Percentiles rank a stretch among this genome's conserved stretches.
Evolutionary conservation across 2,113 vertebrate species (phyloP).

Genomic region (Microtus pennsylvanicus): DNA sequence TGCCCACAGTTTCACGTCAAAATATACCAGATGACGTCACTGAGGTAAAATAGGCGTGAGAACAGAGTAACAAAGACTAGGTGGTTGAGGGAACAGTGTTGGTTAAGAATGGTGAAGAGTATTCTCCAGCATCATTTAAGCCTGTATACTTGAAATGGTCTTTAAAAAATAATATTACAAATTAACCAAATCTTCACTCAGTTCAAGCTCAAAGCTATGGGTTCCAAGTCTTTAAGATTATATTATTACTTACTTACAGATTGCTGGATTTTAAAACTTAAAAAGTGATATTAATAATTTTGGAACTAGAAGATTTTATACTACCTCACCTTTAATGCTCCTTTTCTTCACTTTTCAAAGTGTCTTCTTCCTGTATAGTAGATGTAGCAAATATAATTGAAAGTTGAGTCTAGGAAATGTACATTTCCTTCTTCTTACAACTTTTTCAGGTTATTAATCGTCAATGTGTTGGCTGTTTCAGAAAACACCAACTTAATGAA

Average conservation of each 20-base stretch:
- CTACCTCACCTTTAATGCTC: background rate
- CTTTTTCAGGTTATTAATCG: conserved; percentile 67
- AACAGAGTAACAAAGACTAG: background rate
- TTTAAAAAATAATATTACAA: conserved; percentile 33
- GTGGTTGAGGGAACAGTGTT: background rate
- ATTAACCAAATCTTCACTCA: background rate
- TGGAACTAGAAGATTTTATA: background rate
- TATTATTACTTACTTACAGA: background rate
- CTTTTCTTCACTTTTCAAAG: background rate
- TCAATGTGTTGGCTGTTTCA: conserved; percentile 50
- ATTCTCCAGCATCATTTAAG: conserved; percentile 24
- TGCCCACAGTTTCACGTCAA: background rate
- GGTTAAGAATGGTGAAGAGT: background rate
- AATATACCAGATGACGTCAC: background rate
- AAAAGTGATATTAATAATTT: conserved; percentile 16
- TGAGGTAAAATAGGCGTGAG: conserved; percentile 39
- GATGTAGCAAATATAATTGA: conserved; percentile 45
- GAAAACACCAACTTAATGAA: conserved; percentile 71
- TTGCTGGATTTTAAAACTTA: background rate
- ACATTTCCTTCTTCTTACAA: conserved; percentile 33
- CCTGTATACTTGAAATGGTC: background rate
- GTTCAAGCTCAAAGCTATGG: background rate
- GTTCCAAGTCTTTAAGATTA: background rate
- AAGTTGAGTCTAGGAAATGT: conserved; percentile 45
- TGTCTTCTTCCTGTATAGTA: background rate